Percentiles rank a stretch among this genome's conserved stretches.
These are phyloP conservation scores for Misgurnus mizolepis DNA, from an alignment of 2,113 vertebrate species.

Conservation along the genomic window DNA sequence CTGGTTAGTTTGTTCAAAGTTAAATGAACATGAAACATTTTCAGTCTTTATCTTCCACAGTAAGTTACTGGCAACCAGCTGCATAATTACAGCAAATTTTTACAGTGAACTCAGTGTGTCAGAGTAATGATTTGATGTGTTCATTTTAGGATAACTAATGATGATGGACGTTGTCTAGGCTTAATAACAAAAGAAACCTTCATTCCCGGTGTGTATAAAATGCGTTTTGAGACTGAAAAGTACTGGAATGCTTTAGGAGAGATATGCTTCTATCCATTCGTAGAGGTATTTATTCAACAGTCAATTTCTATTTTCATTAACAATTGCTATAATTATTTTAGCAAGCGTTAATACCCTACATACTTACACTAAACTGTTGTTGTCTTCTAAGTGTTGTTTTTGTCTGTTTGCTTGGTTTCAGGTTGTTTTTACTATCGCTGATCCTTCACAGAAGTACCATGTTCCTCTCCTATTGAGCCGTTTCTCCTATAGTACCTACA, in stretches of 20 bases:
- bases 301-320: neutral
- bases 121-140: neutral
- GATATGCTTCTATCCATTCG: constrained; percentile 84
- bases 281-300: constrained; percentile 77
- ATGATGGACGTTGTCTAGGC: constrained; percentile 80
- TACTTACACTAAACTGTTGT: neutral
- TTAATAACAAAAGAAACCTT: constrained; percentile 72
- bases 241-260: constrained; percentile 85
- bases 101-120: too few relatives aligned
- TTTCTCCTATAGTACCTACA: constrained; percentile 89
- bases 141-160: constrained; percentile 76
- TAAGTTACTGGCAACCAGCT: too few relatives aligned
- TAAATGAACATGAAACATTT: too few relatives aligned
- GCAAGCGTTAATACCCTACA: neutral
- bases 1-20: too few relatives aligned
- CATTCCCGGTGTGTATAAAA: constrained; percentile 81
- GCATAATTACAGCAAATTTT: too few relatives aligned
- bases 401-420: constrained; percentile 56
- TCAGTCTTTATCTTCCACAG: too few relatives aligned
- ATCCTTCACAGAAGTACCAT: constrained; percentile 79
- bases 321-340: neutral
- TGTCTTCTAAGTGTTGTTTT: neutral
- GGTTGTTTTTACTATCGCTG: constrained; percentile 81
- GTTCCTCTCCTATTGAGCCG: constrained; percentile 87
- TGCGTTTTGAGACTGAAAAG: constrained; percentile 83